These are phyloP conservation scores for Drosophila austrosaltans DNA, from an alignment of 2,888 invertebrate species.

Conservation along the genomic window DNA sequence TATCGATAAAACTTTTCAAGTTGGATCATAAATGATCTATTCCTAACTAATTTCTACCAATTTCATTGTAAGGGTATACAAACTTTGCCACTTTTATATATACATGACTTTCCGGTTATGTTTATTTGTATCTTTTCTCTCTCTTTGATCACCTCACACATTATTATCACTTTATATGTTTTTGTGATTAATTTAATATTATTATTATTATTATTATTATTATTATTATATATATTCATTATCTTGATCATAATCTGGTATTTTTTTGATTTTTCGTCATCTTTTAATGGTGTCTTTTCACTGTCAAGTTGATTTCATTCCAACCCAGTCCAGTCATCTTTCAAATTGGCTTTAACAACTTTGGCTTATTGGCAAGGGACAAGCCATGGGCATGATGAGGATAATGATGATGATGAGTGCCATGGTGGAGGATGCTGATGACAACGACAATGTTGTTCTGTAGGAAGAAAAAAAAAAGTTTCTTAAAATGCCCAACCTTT, in stretches of 20 bases:
- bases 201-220: background rate
- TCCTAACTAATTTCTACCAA: too few relatives aligned
- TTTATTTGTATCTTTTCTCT: background rate
- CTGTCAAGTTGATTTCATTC: slow-evolving; percentile 8
- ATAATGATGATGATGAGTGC: slow-evolving; percentile 17
- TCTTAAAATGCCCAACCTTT: background rate
- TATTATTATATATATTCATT: slow-evolving; percentile 1
- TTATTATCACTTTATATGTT: background rate
- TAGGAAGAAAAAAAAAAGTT: background rate
- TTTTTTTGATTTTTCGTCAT: background rate
- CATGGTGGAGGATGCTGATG: slow-evolving; percentile 7
- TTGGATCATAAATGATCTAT: too few relatives aligned
- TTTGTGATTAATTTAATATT: background rate
- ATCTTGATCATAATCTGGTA: background rate
- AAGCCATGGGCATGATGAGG: slow-evolving; percentile 25
- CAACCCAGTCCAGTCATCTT: slow-evolving; percentile 49
- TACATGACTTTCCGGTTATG: background rate
- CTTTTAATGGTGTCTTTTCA: background rate
- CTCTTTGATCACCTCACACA: background rate
- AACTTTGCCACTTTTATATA: too few relatives aligned
- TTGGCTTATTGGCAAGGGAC: slow-evolving; percentile 64
- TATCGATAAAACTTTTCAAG: too few relatives aligned
- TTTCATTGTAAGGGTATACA: too few relatives aligned
- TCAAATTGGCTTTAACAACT: slow-evolving; percentile 62
- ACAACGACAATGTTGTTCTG: slow-evolving; percentile 13